Conservation (phyloP, 2,113 vertebrate species). For the Triplophysa rosa region DNA sequence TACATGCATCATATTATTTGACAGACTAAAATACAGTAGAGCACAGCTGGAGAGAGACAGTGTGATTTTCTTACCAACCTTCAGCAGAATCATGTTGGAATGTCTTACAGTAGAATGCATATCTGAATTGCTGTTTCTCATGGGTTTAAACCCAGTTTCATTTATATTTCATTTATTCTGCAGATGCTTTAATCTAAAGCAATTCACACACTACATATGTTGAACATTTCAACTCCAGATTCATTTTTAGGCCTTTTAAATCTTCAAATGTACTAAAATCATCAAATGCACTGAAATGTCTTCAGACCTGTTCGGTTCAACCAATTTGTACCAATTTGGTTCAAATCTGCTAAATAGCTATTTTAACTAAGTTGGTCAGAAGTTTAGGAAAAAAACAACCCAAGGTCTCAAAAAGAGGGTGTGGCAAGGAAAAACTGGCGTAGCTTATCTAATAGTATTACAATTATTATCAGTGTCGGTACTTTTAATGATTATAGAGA, state of each 20-base stretch:
- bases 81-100: neutral
- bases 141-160: neutral
- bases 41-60: neutral
- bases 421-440: constrained; percentile 32
- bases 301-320: too few relatives aligned
- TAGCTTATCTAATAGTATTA: too few relatives aligned
- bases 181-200: neutral
- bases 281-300: too few relatives aligned
- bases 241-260: neutral
- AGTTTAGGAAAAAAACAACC: neutral
- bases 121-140: neutral
- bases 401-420: constrained; percentile 53
- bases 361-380: too few relatives aligned
- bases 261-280: neutral
- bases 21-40: neutral
- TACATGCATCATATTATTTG: neutral
- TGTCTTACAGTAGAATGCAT: too few relatives aligned
- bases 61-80: neutral
- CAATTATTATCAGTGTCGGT: constrained; percentile 46
- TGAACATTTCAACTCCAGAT: neutral
- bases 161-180: neutral
- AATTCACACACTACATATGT: neutral
- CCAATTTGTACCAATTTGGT: too few relatives aligned
- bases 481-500: neutral
- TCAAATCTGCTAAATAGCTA: too few relatives aligned